Conservation (phyloP, 2,797 vertebrate species). For the Sebastes jordani region DNA sequence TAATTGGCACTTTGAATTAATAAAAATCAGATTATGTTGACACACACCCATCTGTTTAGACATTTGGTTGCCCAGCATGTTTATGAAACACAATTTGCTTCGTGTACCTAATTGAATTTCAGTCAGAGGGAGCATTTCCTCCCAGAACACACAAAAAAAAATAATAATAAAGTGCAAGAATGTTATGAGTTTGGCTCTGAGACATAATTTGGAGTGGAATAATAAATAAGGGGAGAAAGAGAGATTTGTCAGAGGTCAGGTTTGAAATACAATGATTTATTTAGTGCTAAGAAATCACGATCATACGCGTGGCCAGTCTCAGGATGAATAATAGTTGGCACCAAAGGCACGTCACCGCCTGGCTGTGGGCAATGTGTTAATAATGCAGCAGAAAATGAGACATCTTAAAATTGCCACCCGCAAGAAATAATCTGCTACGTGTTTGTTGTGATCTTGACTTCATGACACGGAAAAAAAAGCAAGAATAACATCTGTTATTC, state of each 20-base stretch:
- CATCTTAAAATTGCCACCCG: neutral
- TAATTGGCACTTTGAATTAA: slow-evolving; percentile 9
- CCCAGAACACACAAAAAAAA: slow-evolving; percentile 35
- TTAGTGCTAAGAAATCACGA: slow-evolving; percentile 18
- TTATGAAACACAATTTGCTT: slow-evolving; percentile 27
- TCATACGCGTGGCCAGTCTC: neutral
- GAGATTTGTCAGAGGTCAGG: slow-evolving; percentile 9
- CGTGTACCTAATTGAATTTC: slow-evolving; percentile 41
- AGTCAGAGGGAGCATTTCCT: slow-evolving; percentile 13
- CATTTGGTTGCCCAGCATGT: slow-evolving; percentile 26
- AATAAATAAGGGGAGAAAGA: slow-evolving; percentile 2
- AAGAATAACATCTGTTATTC: neutral
- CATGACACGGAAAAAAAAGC: neutral
- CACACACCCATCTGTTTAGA: neutral
- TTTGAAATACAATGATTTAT: slow-evolving; percentile 46
- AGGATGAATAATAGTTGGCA: slow-evolving; percentile 38
- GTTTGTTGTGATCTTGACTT: neutral
- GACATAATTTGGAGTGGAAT: slow-evolving; percentile 37
- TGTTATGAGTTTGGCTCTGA: slow-evolving; percentile 37
- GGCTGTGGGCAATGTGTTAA: slow-evolving; percentile 23
- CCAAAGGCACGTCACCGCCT: neutral
- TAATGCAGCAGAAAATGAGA: slow-evolving; percentile 28
- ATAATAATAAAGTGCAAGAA: slow-evolving; percentile 11
- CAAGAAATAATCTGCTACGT: neutral
- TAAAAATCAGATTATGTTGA: slow-evolving; percentile 16